phyloP scores from a whole-genome alignment of 2,113 vertebrate genomes.

The Psilopogon haemacephalus region DNA sequence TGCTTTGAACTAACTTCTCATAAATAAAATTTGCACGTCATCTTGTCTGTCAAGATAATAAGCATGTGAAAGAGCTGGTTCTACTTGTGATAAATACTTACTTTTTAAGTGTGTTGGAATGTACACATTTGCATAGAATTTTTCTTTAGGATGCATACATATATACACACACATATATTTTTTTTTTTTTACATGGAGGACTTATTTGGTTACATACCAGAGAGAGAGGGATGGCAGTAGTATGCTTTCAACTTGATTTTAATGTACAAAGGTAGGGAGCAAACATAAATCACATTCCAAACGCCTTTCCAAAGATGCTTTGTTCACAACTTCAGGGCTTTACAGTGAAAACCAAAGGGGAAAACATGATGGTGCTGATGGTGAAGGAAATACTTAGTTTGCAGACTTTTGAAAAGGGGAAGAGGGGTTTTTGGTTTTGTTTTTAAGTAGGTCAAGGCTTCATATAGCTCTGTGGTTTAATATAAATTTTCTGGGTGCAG shows the following conservation, averaged over 20 bases:
- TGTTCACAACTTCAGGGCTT: not conserved
- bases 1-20: constrained; percentile 37
- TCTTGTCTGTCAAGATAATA: constrained; percentile 11
- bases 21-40: constrained; percentile 7
- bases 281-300: not conserved
- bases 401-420: not conserved
- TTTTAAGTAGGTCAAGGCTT: too few relatives aligned
- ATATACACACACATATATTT: not conserved
- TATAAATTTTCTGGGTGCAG: not conserved
- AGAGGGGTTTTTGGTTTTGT: not conserved
- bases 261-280: not conserved
- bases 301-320: not conserved
- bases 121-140: not conserved
- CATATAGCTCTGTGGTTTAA: not conserved
- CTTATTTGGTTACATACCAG: not conserved
- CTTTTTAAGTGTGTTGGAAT: constrained; percentile 24
- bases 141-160: not conserved
- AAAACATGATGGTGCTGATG: not conserved
- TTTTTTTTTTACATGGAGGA: not conserved
- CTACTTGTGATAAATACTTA: constrained; percentile 1
- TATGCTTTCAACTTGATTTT: constrained; percentile 10
- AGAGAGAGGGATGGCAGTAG: not conserved
- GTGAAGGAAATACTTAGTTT: not conserved
- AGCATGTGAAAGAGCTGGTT: not conserved
- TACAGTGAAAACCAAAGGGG: not conserved